Conservation (phyloP, 2,113 vertebrate species). For the Odobenus rosmarus region DNA sequence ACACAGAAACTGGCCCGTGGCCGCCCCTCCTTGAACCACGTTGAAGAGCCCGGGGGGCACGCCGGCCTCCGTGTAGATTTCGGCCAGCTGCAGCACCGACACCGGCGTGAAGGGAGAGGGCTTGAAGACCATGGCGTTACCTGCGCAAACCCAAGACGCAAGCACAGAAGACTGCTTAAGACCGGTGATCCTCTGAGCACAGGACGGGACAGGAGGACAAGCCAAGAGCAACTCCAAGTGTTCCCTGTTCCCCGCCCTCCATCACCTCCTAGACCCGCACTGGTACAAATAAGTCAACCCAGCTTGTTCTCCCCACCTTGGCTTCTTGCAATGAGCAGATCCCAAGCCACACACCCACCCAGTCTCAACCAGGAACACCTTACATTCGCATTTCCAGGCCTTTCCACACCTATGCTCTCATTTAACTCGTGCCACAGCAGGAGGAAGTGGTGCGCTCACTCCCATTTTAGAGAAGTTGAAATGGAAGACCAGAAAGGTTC, state of each 20-base stretch:
- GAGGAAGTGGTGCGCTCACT: neutral
- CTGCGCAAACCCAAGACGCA: conserved; percentile 79
- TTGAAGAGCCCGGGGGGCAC: conserved; percentile 95
- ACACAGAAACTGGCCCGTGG: conserved; percentile 94
- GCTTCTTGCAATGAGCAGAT: neutral
- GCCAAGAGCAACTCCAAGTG: no score
- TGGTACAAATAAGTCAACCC: neutral
- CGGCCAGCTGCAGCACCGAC: conserved; percentile 92
- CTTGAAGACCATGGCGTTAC: conserved; percentile 97
- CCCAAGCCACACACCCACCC: neutral
- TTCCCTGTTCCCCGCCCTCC: no score
- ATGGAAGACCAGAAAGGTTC: neutral
- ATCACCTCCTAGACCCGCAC: neutral
- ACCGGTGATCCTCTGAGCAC: neutral
- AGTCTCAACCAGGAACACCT: neutral
- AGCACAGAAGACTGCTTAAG: neutral
- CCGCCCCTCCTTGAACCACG: conserved; percentile 94
- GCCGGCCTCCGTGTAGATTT: conserved; percentile 94
- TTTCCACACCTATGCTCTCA: no score
- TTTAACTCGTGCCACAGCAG: neutral
- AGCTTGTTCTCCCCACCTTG: neutral
- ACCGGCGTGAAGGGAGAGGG: conserved; percentile 96
- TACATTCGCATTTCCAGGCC: neutral
- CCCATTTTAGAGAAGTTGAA: neutral
- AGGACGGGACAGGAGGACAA: no score